Base-by-base conservation (phyloP, 2,888 invertebrate species). In the Acrobeloides nanus region DNA sequence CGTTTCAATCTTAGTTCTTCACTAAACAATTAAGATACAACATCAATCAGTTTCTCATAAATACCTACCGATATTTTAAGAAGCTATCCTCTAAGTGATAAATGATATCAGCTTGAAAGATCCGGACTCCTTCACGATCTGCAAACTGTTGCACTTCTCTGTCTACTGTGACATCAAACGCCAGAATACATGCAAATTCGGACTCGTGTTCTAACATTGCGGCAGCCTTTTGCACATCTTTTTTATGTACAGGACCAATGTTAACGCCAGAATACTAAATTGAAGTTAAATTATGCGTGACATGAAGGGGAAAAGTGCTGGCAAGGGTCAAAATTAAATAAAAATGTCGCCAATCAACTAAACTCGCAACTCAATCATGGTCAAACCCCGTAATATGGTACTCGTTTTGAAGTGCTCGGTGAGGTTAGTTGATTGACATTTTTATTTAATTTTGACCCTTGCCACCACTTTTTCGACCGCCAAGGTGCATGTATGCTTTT, bases 151-250 rank as follows among this genome's bases (percentile, higher is more conserved):
- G 95, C 1, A 95, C 97, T 74, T 97, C 97, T 50, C 87, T 82
- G 75, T 99, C 97, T 46, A 95, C 83, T 21, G 60, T 61, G 18
- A 99, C 97, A 77, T 99, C 97, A 75, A 99, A 99, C n/a, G 97
- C 97, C 64, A 99, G 80, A 74, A 99, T 95, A 49, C 89, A 88
- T 40, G 97, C 95, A 77, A 84, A 88, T 83, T 89, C 87, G 51
- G 86, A 83, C 74, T 95, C 93, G 77, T 93, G 92, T 75, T 97
- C 95, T 80, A 97, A 79, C 97, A 99, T 99, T 61, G 87, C 89
- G n/a, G 95, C 93, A 18, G 95, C 93, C 75, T 89, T 93, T 89
- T 95, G 95, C 34, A 99, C 92, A 78, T 99, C 97, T 75, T 88
- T 87, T 77, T 90, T 95, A 67, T 95, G 97, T 45, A 99, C 93